phyloP scores from a whole-genome alignment of 1,140 invertebrate species.

The Hermetia illucens region DNA sequence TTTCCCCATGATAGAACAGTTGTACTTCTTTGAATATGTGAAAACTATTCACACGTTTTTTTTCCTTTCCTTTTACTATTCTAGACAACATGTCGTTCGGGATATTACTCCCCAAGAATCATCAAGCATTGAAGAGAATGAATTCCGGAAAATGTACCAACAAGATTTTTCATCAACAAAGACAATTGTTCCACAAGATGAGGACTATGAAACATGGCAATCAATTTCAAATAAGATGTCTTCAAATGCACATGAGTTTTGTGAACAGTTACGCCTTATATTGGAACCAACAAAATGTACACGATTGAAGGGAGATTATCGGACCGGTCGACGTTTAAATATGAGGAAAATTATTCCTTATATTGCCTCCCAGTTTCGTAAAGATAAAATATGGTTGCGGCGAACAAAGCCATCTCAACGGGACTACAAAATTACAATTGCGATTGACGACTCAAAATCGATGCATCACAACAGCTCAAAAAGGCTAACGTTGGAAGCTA shows the following conservation, averaged over 20 bases:
- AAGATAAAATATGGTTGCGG: slow-evolving; percentile 98
- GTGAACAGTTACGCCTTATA: slow-evolving; percentile 84
- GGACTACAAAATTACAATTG: slow-evolving; percentile 92
- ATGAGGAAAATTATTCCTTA: slow-evolving; percentile 98
- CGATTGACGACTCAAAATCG: slow-evolving; percentile 92
- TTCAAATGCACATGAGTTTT: slow-evolving; percentile 64
- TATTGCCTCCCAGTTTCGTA: slow-evolving; percentile 96
- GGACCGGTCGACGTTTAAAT: slow-evolving; percentile 92
- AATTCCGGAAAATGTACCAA: slow-evolving; percentile 18
- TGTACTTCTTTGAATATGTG: too few species aligned
- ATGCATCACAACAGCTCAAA: slow-evolving; percentile 84
- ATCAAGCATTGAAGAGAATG: slow-evolving; percentile 16
- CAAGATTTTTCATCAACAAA: background rate
- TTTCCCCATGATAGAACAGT: too few species aligned
- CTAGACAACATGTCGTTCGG: too few species aligned
- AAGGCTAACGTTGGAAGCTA: slow-evolving; percentile 84
- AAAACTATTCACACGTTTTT: too few species aligned
- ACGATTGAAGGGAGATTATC: slow-evolving; percentile 80
- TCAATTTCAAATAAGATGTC: slow-evolving; percentile 25
- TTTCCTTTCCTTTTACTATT: too few species aligned
- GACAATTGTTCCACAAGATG: slow-evolving; percentile 14
- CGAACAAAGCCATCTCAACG: slow-evolving; percentile 90
- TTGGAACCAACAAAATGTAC: slow-evolving; percentile 90
- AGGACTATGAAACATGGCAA: slow-evolving; percentile 27
- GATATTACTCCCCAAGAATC: too few species aligned